Evolutionary conservation across 2,888 invertebrate species (phyloP).

Genomic region (Caenorhabditis drosophilae): DNA sequence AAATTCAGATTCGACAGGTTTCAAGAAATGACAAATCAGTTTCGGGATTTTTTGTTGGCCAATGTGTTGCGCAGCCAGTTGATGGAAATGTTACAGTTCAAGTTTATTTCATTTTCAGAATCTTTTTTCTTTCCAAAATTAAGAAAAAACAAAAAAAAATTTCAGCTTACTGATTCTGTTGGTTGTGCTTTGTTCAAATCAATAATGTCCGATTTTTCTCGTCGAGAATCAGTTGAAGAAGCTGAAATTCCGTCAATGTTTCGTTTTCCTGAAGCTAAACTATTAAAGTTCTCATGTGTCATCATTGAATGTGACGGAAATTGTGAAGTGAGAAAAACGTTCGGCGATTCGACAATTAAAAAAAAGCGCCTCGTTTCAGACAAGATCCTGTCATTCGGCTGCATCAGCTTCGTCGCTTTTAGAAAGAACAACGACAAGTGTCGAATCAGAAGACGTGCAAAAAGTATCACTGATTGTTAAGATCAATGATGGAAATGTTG

Average conservation of each 20-base stretch:
- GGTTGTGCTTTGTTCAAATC: slow-evolving; percentile 44
- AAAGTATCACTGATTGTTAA: slow-evolving; percentile 19
- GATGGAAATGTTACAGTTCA: slow-evolving; percentile 25
- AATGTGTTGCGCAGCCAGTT: slow-evolving; percentile 27
- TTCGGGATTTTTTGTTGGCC: slow-evolving; percentile 26
- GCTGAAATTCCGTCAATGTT: slow-evolving; percentile 48
- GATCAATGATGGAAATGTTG: slow-evolving; percentile 8
- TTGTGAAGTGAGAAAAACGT: too few relatives aligned
- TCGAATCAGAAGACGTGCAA: slow-evolving; percentile 25
- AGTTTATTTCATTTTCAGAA: not conserved
- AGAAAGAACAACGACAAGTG: slow-evolving; percentile 32
- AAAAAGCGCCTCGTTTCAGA: too few relatives aligned
- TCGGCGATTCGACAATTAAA: too few relatives aligned
- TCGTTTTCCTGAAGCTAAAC: slow-evolving; percentile 36
- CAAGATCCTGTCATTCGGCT: slow-evolving; percentile 22
- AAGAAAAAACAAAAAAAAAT: too few relatives aligned
- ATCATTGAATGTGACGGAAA: slow-evolving; percentile 37
- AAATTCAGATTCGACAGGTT: not conserved
- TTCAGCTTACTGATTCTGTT: slow-evolving; percentile 42
- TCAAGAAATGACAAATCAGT: not conserved
- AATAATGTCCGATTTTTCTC: slow-evolving; percentile 32
- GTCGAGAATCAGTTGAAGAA: slow-evolving; percentile 34
- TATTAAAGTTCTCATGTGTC: slow-evolving; percentile 27
- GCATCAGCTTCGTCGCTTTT: slow-evolving; percentile 22
- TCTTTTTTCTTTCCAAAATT: not conserved